These are phyloP conservation scores for Pollicipes pollicipes DNA, from an alignment of 1,140 invertebrate species.

Conservation along the genomic window DNA sequence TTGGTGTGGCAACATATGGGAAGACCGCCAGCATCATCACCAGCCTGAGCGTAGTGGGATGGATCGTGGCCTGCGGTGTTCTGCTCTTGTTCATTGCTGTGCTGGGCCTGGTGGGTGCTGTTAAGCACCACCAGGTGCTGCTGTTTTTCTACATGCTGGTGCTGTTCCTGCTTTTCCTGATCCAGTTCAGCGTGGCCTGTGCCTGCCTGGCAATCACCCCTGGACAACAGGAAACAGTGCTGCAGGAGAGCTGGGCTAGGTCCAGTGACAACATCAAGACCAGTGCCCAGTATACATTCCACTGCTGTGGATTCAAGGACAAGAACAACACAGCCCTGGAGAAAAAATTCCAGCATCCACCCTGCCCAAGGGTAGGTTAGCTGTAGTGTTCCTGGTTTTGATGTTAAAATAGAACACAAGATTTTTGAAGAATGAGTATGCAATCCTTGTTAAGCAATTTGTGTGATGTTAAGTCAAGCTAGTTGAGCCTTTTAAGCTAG, in stretches of 20 bases:
- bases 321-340: slow-evolving; percentile 14
- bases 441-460: no score
- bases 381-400: no score
- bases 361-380: slow-evolving; percentile 38
- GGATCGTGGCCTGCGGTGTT: slow-evolving; percentile 82
- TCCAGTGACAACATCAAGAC: slow-evolving; percentile 39
- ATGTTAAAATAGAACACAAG: no score
- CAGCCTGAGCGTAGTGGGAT: slow-evolving; percentile 77
- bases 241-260: slow-evolving; percentile 48
- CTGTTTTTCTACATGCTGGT: slow-evolving; percentile 79
- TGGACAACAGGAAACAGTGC: slow-evolving; percentile 46
- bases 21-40: slow-evolving; percentile 57
- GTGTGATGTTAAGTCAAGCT: no score
- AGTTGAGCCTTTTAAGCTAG: no score
- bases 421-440: no score
- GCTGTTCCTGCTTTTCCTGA: slow-evolving; percentile 66
- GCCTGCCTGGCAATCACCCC: slow-evolving; percentile 80
- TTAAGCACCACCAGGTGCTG: slow-evolving; percentile 69
- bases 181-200: slow-evolving; percentile 83
- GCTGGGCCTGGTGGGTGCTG: slow-evolving; percentile 69
- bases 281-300: slow-evolving; percentile 54
- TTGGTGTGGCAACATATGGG: slow-evolving; percentile 76
- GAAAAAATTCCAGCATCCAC: slow-evolving; percentile 34
- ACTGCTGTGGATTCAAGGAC: slow-evolving; percentile 64
- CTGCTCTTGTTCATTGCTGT: slow-evolving; percentile 78